Percentiles rank a stretch among this genome's conserved stretches.
Conservation (phyloP, 2,113 vertebrate genomes). For the Gymnobelideus leadbeateri region DNA sequence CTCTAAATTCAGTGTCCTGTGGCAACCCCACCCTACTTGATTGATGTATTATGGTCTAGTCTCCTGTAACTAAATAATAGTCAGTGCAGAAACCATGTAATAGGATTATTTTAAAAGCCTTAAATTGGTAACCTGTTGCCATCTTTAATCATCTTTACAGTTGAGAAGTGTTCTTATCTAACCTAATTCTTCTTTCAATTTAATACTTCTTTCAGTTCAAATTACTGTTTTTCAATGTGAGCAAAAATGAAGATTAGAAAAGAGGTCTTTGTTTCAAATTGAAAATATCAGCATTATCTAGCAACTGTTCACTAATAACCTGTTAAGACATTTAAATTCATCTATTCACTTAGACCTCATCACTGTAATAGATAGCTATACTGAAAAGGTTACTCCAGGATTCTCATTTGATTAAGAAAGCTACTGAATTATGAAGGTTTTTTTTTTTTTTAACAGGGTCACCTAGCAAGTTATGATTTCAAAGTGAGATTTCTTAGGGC, state of each 20-base stretch:
- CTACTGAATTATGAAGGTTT: not conserved
- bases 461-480: not conserved
- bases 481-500: not conserved
- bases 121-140: constrained; percentile 4
- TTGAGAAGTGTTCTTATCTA: not conserved
- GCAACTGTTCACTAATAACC: not conserved
- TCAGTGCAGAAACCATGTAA: not conserved
- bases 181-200: not conserved
- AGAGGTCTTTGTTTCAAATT: not conserved
- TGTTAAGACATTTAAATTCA: not conserved
- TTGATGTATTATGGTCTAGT: not conserved
- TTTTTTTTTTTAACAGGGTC: not conserved
- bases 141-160: constrained; percentile 1
- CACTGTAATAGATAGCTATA: not conserved
- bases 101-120: constrained; percentile 10
- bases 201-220: constrained; percentile 11
- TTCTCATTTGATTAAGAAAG: not conserved
- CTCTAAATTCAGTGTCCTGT: not conserved
- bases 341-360: not conserved
- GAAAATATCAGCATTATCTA: constrained; percentile 31
- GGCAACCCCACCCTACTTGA: not conserved
- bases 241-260: not conserved
- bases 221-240: not conserved
- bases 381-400: not conserved
- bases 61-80: not conserved